Percentiles rank a stretch among this genome's conserved stretches.
Evolutionary conservation across 1,140 invertebrate genomes (phyloP).

Genomic region (Cryptotermes secundus): DNA sequence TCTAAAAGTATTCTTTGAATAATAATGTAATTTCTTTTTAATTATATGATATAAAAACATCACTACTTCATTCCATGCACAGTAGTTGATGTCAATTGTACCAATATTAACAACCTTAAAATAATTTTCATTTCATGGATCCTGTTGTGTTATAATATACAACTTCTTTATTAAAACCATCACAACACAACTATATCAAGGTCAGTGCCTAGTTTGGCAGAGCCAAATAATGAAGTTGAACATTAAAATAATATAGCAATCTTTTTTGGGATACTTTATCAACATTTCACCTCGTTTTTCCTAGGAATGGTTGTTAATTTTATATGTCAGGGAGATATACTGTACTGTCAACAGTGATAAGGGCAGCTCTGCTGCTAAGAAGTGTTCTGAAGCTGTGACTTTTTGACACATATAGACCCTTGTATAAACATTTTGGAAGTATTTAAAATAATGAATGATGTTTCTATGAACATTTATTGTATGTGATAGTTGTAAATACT

Average conservation of each 20-base stretch:
- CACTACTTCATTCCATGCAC: background rate
- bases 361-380: background rate
- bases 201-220: no score
- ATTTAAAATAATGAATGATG: background rate
- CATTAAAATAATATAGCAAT: background rate
- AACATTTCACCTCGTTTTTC: background rate
- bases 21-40: conserved; percentile 2
- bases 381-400: conserved; percentile 8
- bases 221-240: no score
- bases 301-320: background rate
- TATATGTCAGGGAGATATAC: background rate
- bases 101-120: background rate
- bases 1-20: background rate
- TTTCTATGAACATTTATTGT: conserved; percentile 15
- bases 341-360: background rate
- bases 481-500: background rate
- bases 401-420: background rate
- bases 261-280: background rate
- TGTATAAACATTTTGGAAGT: background rate
- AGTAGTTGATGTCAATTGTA: background rate
- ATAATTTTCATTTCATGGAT: no score
- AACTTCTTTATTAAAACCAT: no score
- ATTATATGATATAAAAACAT: background rate
- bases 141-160: no score
- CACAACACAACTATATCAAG: no score